Base-by-base conservation (phyloP, 1,140 invertebrate genomes). In the Tachypleus tridentatus region DNA sequence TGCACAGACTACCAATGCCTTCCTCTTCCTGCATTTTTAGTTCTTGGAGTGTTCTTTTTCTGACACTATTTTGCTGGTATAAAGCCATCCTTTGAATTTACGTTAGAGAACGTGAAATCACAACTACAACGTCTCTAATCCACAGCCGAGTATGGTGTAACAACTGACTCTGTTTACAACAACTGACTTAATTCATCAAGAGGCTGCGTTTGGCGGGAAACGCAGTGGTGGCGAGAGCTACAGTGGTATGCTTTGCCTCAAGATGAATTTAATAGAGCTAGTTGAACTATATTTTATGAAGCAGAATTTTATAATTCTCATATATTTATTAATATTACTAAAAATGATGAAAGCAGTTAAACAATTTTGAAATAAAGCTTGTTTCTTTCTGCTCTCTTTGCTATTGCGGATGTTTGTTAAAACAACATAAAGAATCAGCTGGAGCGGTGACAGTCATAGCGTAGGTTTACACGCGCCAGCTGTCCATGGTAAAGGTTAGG, bases 21-120 rank as follows among this genome's bases (percentile, higher is more conserved):
- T 77, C 76, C 62, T 76, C 72, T 64, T 77, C 76, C 69, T 76
- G 74, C 29, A 72, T 71, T 50, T n/a, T 72, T 67, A 76, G 71
- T 62, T 77, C 76, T 10, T 75, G 74, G 8, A 56, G 11, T 51
- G 75, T 68, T 49, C 72, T 68, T 64, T 73, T 65, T 69, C 75
- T 76, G 57, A 76, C 74, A 63, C 72, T 71, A 66, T 70, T 73
- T 61, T 72, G 72, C 65, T 70, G 68, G 60, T 75, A 70, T 66
- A 74, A 67, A 48, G 75, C 70, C 76, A 76, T 76, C 64, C 67
- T 74, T n/a, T 7, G n/a, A 54, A n/a, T 51, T 62, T 54, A 51
- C n/a, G 48, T 49, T 48, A 11, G 5, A 47, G 56, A 63, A n/a
- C 29, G 5, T 48, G 51, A 51, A 5, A 53, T 3, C 49, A 3